Evolutionary conservation across 2,888 invertebrate species (phyloP).

Genomic region (Lasiommata megera): DNA sequence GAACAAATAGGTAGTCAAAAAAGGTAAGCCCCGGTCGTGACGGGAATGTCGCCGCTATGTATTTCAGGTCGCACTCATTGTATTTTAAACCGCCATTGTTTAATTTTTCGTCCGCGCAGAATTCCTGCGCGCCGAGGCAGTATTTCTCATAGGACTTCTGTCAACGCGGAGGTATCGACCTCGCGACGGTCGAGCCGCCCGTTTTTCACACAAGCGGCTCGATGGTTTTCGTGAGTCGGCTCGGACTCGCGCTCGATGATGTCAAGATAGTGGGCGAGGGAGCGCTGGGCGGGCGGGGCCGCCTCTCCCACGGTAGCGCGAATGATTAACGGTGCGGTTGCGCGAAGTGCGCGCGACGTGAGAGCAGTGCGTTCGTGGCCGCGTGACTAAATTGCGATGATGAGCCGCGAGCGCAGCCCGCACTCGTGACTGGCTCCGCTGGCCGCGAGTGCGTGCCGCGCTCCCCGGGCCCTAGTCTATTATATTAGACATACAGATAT

Average conservation of each 20-base stretch:
- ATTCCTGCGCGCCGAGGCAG: slow-evolving; percentile 26
- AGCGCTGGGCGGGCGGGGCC: neutral
- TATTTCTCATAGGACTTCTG: slow-evolving; percentile 23
- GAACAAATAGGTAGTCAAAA: slow-evolving; percentile 72
- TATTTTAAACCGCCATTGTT: slow-evolving; percentile 78
- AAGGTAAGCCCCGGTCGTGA: slow-evolving; percentile 74
- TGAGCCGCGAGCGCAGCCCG: neutral
- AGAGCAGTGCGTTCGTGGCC: neutral
- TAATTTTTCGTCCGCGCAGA: slow-evolving; percentile 69
- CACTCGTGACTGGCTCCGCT: neutral
- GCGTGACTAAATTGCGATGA: neutral
- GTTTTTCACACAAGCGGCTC: too few species aligned
- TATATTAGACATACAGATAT: too few species aligned
- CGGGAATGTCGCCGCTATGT: slow-evolving; percentile 73
- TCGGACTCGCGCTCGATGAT: neutral
- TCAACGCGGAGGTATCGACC: slow-evolving; percentile 21
- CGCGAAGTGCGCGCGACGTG: slow-evolving; percentile 42
- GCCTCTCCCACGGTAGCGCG: slow-evolving; percentile 57
- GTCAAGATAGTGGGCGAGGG: neutral
- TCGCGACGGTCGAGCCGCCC: neutral
- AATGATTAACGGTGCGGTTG: slow-evolving; percentile 65
- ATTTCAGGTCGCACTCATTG: slow-evolving; percentile 73
- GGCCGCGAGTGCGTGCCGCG: too few species aligned
- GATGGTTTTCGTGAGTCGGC: too few species aligned
- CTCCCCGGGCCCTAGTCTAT: too few species aligned